Conservation (phyloP, 2,113 vertebrate species). For the Poecilia latipinna region DNA sequence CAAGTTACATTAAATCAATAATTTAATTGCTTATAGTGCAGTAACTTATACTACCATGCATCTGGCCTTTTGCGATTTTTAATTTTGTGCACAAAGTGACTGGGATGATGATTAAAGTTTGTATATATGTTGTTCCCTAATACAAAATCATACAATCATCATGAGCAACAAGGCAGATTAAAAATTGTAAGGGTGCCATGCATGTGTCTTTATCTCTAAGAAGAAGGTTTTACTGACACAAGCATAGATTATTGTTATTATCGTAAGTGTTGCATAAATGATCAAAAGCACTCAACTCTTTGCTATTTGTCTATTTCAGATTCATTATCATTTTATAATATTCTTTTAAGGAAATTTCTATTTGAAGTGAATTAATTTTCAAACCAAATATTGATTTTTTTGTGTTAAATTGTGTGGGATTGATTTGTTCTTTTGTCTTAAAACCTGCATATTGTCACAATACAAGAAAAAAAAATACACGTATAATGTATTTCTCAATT, state of each 20-base stretch:
- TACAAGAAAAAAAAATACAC: background rate
- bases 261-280: too few species aligned
- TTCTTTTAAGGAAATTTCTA: background rate
- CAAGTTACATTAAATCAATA: background rate
- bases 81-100: background rate
- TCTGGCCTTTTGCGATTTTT: background rate
- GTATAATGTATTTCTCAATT: background rate
- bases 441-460: background rate
- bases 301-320: background rate
- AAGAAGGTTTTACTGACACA: background rate
- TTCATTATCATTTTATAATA: background rate
- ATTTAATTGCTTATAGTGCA: background rate
- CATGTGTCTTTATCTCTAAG: background rate
- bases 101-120: background rate
- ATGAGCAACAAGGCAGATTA: too few species aligned
- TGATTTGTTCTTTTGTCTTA: background rate
- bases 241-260: background rate
- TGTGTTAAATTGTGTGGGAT: background rate
- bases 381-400: background rate
- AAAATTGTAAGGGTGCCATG: too few species aligned
- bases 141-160: too few species aligned
- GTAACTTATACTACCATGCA: background rate
- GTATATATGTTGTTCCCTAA: too few species aligned
- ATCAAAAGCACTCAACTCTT: background rate
- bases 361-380: background rate